phyloP scores from a whole-genome alignment of 2,797 vertebrate species.

The Artibeus lituratus region DNA sequence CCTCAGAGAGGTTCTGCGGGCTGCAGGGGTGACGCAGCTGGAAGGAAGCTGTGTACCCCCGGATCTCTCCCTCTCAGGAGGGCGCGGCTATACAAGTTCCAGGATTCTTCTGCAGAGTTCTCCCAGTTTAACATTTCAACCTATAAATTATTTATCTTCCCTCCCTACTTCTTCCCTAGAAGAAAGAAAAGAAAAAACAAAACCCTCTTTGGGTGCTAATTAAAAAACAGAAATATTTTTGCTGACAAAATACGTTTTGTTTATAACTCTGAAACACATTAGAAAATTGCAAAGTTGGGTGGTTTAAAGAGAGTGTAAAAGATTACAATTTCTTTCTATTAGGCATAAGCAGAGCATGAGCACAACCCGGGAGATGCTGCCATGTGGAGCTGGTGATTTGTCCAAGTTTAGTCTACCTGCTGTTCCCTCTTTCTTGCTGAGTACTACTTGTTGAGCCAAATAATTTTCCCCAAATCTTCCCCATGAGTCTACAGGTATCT shows the following conservation, averaged over 20 bases:
- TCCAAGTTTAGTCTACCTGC: not conserved
- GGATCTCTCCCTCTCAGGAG: not conserved
- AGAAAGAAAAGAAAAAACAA: slow-evolving; percentile 1
- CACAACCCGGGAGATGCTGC: not conserved
- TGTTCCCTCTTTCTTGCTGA: not conserved
- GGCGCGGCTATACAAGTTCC: not conserved
- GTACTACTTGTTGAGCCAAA: not conserved
- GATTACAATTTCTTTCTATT: not conserved
- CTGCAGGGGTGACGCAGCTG: fast-evolving
- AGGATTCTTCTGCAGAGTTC: not conserved
- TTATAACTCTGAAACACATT: not conserved
- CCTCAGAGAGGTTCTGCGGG: not conserved
- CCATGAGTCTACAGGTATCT: not conserved
- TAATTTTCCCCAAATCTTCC: not conserved
- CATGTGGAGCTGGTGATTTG: not conserved
- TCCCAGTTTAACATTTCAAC: not conserved
- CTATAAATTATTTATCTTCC: not conserved
- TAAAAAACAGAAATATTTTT: slow-evolving; percentile 42
- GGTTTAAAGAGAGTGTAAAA: not conserved
- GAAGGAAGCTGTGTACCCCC: fast-evolving
- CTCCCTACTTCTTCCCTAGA: not conserved
- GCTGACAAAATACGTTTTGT: not conserved
- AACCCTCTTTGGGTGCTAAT: not conserved
- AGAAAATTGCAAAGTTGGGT: not conserved
- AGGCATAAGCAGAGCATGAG: not conserved